Conservation (phyloP, 2,888 invertebrate genomes). For the Hydraecia micacea region DNA sequence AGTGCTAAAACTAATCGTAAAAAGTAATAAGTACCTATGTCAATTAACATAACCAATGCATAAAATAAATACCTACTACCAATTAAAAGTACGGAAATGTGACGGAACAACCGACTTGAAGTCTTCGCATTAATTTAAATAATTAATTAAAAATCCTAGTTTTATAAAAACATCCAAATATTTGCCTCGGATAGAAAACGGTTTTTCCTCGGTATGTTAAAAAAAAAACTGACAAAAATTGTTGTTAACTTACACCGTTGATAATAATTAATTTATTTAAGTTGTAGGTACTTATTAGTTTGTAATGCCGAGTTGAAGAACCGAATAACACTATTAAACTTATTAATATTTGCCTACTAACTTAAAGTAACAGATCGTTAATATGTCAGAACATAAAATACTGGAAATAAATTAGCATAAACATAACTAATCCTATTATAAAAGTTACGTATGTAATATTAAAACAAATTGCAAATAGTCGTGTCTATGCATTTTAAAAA, state of each 20-base stretch:
- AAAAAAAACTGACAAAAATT: neutral
- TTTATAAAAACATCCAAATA: neutral
- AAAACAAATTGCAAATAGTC: conserved; percentile 51
- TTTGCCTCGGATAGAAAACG: neutral
- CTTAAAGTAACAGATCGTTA: conserved; percentile 23
- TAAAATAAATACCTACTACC: neutral
- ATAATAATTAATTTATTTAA: neutral
- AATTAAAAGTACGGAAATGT: neutral
- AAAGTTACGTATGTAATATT: conserved; percentile 21
- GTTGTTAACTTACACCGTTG: too few species aligned
- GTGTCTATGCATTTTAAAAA: conserved; percentile 52
- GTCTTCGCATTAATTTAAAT: neutral
- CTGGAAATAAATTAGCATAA: conserved; percentile 22
- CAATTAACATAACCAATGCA: conserved; percentile 7
- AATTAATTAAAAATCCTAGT: neutral
- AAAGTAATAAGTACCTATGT: neutral
- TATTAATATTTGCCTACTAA: neutral
- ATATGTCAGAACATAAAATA: conserved; percentile 36
- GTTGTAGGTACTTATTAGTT: neutral
- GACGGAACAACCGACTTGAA: neutral
- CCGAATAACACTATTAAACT: neutral
- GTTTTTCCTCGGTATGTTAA: neutral
- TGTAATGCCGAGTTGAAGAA: neutral
- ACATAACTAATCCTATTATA: conserved; percentile 45
- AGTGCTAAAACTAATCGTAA: neutral